Evolutionary conservation across 2,113 vertebrate genomes (phyloP), one percentile per base, ranked within the genome.

Genomic region (Crotalus helleri): DNA sequence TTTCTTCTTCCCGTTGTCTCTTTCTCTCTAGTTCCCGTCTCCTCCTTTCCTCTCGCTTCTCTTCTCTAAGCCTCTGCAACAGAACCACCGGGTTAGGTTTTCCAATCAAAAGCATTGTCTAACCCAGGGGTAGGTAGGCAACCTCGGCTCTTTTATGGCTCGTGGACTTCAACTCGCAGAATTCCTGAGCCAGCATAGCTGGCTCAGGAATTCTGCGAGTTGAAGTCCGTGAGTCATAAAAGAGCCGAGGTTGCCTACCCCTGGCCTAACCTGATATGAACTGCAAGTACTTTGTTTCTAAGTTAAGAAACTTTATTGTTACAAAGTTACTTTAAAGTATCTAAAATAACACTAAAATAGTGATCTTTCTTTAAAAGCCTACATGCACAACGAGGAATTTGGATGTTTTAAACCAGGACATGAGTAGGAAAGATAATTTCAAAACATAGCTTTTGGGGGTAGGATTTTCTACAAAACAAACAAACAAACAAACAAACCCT

Each of bases 41-140:
- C 44, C 98, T 98, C 21, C 99, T 98, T 96, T 99, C 99, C 96
- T 99, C 99, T 95, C 99, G 99, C 97, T 99, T 99, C 96, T 99
- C 99, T 97, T 99, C 99, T 96, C 98, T 98, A 96, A 99, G 96
- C 96, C 99, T 98, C 99, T 99, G 96, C 2, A 39, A 93, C 0
- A 90, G 93, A 95, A 94, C 3, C 24, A 90, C 86, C 90, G 54
- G 92, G 5, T 94, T 91, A 87, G 93, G 5, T 88, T 2, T 29
- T 91, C 24, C 13, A 89, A 91, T 55, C 91, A 88, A 23, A 86
- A 17, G 39, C 13, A 91, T 29, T 9, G 4, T 26, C 46, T 44
- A 44, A 44, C 44, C 44, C 44, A 44, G 44, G 44, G 44, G 44
- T 44, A 44, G 44, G 44, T 44, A 44, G 44, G 44, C 44, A 44